Evolutionary conservation across 2,113 vertebrate species (phyloP), one percentile per base, ranked within the genome.

Genomic region (Chaetura pelagica): DNA sequence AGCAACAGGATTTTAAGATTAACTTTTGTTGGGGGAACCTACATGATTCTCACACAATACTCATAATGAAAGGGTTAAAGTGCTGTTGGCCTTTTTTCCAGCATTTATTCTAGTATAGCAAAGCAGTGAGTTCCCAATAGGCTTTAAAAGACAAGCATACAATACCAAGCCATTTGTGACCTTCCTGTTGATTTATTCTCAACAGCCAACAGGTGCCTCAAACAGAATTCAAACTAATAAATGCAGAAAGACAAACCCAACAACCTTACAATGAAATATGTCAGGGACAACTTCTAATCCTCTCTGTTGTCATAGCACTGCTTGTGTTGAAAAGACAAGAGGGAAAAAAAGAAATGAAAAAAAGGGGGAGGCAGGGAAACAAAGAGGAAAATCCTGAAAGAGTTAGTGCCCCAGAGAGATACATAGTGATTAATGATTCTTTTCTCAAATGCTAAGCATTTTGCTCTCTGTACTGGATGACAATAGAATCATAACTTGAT

Each of bases 161-260:
- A 68, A 54, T 44, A 87, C 23, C 44, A 55, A 63, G 22, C 21
- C 52, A 38, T 52, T 54, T 84, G 55, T 63, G n/a, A 85, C 69
- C 72, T 96, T 90, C 80, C 73, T 72, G n/a, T 57, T 57, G 81
- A 78, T 93, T 89, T 92, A 88, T 75, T 96, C 80, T 97, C 62
- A 72, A 32, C 58, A 87, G 59, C 40, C 46, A 61, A 94, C 34
- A 94, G 59, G 80, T 78, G 22, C 21, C 49, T 52, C 7, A 9
- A n/a, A 34, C 7, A 57, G 58, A 90, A 92, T 84, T 84, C 52
- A 85, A 67, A 93, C 46, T 69, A 93, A 93, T 93, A 58, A 87
- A 91, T 68, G n/a, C 49, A 75, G 68, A 96, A 94, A 87, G 46
- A 42, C 44, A 91, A 93, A 93, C 58, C 51, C 49, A 77, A 73